A percentile compares a stretch with the other conserved stretches of the same genome.
Evolutionary conservation across 1,140 invertebrate genomes (phyloP).

Genomic region (Bombus waltoni): DNA sequence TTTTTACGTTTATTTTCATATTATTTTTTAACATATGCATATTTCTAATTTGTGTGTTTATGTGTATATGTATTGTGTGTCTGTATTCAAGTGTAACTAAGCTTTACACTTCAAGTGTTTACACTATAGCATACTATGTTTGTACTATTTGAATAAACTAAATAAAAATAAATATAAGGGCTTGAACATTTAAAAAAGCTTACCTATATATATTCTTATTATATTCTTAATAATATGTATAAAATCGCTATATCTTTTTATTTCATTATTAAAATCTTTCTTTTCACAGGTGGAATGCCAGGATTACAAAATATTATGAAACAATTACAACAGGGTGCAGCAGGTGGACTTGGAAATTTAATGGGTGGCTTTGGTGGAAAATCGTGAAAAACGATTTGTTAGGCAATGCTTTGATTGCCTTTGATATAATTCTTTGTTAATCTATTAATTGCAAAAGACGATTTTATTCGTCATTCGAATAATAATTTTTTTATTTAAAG

Average conservation of each 20-base stretch:
- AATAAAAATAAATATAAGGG: background rate
- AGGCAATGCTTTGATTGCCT: background rate
- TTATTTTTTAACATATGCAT: background rate
- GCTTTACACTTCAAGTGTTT: background rate
- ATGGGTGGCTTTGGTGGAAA: slow-evolving; percentile 88
- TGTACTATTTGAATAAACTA: background rate
- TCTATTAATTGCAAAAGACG: background rate
- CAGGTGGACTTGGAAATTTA: slow-evolving; percentile 89
- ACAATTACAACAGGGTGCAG: slow-evolving; percentile 95
- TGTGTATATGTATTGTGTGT: background rate
- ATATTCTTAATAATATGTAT: too few relatives aligned
- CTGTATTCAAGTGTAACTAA: background rate
- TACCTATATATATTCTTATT: background rate
- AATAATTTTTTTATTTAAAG: background rate
- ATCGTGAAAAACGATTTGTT: slow-evolving; percentile 67
- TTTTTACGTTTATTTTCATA: background rate
- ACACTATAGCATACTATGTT: too few relatives aligned
- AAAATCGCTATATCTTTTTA: background rate
- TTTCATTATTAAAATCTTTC: background rate
- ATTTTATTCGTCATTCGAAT: background rate
- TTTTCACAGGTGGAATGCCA: slow-evolving; percentile 93
- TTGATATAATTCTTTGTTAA: slow-evolving; percentile 23
- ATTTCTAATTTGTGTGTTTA: background rate
- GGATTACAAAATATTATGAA: slow-evolving; percentile 99
- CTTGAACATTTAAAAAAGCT: background rate